Conservation (phyloP, 2,113 vertebrate genomes). For the Scomber japonicus region DNA sequence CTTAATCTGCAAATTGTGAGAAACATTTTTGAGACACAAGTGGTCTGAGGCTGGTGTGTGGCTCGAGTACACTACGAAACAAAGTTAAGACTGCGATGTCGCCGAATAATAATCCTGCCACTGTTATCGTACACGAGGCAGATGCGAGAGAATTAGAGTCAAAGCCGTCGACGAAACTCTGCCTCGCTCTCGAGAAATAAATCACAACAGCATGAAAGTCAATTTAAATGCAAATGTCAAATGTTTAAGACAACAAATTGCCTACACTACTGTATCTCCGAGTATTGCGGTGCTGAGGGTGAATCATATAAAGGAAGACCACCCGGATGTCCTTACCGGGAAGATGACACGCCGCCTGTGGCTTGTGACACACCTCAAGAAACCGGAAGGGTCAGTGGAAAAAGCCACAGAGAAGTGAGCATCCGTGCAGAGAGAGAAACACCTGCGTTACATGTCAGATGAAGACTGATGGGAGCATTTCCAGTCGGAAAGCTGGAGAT, state of each 20-base stretch:
- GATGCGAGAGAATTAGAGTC: slow-evolving; percentile 66
- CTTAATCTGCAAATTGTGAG: slow-evolving; percentile 48
- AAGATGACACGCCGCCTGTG: slow-evolving; percentile 28
- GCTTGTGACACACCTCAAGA: slow-evolving; percentile 29
- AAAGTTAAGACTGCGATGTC: slow-evolving; percentile 48
- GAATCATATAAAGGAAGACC: slow-evolving; percentile 47
- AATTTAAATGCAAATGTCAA: slow-evolving; percentile 79
- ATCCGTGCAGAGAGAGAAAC: slow-evolving; percentile 17
- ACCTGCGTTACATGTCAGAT: slow-evolving; percentile 26
- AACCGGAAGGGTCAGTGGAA: slow-evolving; percentile 40
- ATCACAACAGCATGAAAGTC: slow-evolving; percentile 64
- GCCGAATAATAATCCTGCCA: slow-evolving; percentile 58
- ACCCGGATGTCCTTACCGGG: slow-evolving; percentile 18
- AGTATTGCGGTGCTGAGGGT: slow-evolving; percentile 56
- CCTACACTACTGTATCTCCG: slow-evolving; percentile 32
- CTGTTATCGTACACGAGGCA: slow-evolving; percentile 63
- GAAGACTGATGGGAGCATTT: slow-evolving; percentile 59
- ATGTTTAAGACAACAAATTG: slow-evolving; percentile 66
- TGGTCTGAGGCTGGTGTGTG: slow-evolving; percentile 17
- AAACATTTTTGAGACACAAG: slow-evolving; percentile 38
- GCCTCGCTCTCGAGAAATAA: slow-evolving; percentile 61
- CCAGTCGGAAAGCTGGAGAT: slow-evolving; percentile 52
- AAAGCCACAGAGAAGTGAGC: background rate
- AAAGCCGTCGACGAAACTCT: slow-evolving; percentile 53
- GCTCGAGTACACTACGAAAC: slow-evolving; percentile 41